phyloP scores from a whole-genome alignment of 2,888 invertebrate species.

The Himalopsyche japonica region DNA sequence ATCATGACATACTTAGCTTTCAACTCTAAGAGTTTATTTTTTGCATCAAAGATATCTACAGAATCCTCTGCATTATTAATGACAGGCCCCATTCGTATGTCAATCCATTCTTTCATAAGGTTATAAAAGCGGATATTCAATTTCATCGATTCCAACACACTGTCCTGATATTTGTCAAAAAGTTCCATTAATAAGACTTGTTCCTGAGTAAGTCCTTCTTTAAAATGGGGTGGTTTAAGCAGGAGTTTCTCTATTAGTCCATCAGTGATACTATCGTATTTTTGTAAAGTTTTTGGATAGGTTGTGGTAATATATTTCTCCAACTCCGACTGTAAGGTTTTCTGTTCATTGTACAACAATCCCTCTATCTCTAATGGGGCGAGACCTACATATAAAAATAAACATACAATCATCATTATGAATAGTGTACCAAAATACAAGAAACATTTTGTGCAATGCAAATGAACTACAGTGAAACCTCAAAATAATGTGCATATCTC shows the following conservation, averaged over 20 bases:
- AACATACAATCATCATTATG: too few species aligned
- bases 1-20: constrained; percentile 55
- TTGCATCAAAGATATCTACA: constrained; percentile 50
- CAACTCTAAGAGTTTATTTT: constrained; percentile 52
- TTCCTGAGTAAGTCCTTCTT: constrained; percentile 39
- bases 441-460: not conserved
- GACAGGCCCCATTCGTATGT: constrained; percentile 50
- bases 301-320: constrained; percentile 52
- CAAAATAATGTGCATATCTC: too few species aligned
- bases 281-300: constrained; percentile 50
- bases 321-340: constrained; percentile 48
- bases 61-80: constrained; percentile 49
- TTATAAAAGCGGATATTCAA: constrained; percentile 33
- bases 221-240: not conserved
- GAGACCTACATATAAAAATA: constrained; percentile 47
- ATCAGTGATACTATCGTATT: constrained; percentile 43
- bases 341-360: constrained; percentile 51
- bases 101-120: constrained; percentile 57
- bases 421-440: too few species aligned
- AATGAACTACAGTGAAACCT: not conserved
- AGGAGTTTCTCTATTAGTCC: constrained; percentile 30
- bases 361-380: constrained; percentile 51
- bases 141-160: not conserved
- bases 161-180: constrained; percentile 43
- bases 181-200: constrained; percentile 47